Conservation (phyloP, 2,113 vertebrate species). For the Atlantisia rogersi region DNA sequence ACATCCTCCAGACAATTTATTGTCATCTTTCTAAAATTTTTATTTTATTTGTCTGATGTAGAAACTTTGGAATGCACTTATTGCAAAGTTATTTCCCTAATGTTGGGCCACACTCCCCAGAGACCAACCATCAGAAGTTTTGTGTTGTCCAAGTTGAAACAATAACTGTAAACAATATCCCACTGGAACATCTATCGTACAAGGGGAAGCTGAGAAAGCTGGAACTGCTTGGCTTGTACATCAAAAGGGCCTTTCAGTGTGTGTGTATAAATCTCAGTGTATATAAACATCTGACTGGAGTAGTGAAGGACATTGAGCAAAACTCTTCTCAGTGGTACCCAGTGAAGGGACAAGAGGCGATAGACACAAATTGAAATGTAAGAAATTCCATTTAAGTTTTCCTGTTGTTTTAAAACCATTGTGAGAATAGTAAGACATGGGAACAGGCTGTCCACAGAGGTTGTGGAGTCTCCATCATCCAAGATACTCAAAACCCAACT, state of each 20-base stretch:
- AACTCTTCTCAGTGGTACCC: neutral
- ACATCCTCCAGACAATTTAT: neutral
- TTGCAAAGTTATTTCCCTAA: neutral
- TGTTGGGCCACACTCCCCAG: neutral
- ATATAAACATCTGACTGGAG: neutral
- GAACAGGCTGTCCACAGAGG: neutral
- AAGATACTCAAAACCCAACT: neutral
- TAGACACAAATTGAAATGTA: neutral
- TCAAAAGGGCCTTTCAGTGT: neutral
- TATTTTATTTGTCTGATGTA: neutral
- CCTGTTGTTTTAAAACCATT: neutral
- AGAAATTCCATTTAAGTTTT: neutral
- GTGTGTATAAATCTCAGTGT: neutral
- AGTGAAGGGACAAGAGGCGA: neutral
- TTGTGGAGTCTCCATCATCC: neutral
- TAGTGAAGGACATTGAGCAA: neutral
- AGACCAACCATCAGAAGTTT: neutral
- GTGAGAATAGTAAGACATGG: neutral
- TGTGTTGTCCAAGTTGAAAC: neutral
- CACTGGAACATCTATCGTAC: neutral
- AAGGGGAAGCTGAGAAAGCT: neutral
- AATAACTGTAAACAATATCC: neutral
- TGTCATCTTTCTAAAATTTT: neutral
- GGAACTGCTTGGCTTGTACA: neutral
- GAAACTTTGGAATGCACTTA: neutral